phyloP scores from a whole-genome alignment of 2,888 invertebrate genomes.

The Acleris laterana region DNA sequence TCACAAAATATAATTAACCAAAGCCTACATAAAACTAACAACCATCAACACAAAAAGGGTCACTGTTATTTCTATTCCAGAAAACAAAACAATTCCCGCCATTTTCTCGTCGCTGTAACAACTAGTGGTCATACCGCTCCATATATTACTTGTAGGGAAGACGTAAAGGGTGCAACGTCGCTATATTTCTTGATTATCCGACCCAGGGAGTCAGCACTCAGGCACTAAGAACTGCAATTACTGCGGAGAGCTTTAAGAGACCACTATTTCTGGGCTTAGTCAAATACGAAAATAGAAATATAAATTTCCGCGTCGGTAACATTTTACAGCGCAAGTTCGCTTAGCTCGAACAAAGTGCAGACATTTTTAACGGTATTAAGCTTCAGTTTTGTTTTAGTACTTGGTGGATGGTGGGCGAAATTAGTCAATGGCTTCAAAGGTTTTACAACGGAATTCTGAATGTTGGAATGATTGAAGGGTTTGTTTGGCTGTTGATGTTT shows the following conservation, averaged over 20 bases:
- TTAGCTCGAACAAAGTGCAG: slow-evolving; percentile 25
- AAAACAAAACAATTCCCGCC: slow-evolving; percentile 13
- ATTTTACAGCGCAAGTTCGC: slow-evolving; percentile 21
- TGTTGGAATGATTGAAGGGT: background rate
- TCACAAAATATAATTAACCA: background rate
- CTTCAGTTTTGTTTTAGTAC: background rate
- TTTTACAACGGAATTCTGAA: background rate
- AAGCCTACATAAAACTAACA: background rate
- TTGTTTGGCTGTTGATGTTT: background rate
- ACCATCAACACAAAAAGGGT: background rate
- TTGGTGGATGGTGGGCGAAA: background rate
- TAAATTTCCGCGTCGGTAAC: slow-evolving; percentile 29
- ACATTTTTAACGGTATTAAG: slow-evolving; percentile 19
- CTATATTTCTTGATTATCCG: slow-evolving; percentile 46
- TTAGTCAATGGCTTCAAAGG: background rate
- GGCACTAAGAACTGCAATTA: slow-evolving; percentile 43
- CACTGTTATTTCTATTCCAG: slow-evolving; percentile 4
- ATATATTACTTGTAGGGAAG: slow-evolving; percentile 38
- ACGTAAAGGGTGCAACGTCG: slow-evolving; percentile 40
- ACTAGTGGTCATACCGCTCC: slow-evolving; percentile 29
- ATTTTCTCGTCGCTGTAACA: slow-evolving; percentile 8
- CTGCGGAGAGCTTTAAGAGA: slow-evolving; percentile 37
- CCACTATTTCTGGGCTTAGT: slow-evolving; percentile 43
- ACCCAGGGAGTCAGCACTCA: slow-evolving; percentile 38
- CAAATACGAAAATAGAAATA: slow-evolving; percentile 43